Evolutionary conservation across 2,888 invertebrate genomes (phyloP).

Genomic region (Drosophila flavopinicola): DNA sequence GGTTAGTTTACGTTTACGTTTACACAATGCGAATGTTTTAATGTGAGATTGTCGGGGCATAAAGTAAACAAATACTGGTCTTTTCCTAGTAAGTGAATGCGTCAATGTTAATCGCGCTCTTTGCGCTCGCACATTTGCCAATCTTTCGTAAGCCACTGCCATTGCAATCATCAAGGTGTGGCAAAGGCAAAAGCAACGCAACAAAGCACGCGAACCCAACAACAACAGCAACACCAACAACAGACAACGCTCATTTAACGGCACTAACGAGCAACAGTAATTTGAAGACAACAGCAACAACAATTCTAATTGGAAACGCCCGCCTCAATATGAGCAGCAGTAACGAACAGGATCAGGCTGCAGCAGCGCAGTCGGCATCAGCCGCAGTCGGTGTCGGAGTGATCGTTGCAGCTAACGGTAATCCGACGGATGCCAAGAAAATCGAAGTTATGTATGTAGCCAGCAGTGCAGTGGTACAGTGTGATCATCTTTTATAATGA

Average conservation of each 20-base stretch:
- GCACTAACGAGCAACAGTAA: slow-evolving; percentile 47
- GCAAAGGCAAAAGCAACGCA: slow-evolving; percentile 52
- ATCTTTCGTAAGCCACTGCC: slow-evolving; percentile 62
- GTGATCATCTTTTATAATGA: background rate
- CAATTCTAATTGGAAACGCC: slow-evolving; percentile 33
- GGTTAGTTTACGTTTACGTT: slow-evolving; percentile 58
- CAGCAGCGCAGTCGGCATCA: slow-evolving; percentile 6
- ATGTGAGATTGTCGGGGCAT: slow-evolving; percentile 13
- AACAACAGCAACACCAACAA: slow-evolving; percentile 23
- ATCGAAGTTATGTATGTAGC: slow-evolving; percentile 62
- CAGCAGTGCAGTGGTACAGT: background rate
- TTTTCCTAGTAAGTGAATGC: slow-evolving; percentile 56
- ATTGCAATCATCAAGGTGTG: slow-evolving; percentile 73
- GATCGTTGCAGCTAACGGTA: slow-evolving; percentile 48
- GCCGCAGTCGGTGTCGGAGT: slow-evolving; percentile 5
- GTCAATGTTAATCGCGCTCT: slow-evolving; percentile 82
- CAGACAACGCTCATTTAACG: slow-evolving; percentile 38
- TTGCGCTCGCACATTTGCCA: slow-evolving; percentile 75
- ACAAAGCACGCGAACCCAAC: slow-evolving; percentile 23
- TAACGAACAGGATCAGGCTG: slow-evolving; percentile 54
- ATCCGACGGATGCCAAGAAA: slow-evolving; percentile 46
- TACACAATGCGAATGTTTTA: slow-evolving; percentile 26
- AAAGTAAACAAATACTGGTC: slow-evolving; percentile 47
- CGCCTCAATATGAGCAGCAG: slow-evolving; percentile 58
- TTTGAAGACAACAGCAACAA: slow-evolving; percentile 42